These are phyloP conservation scores for Lasioglossum figueresi DNA, from an alignment of 2,888 invertebrate genomes.

Conservation along the genomic window DNA sequence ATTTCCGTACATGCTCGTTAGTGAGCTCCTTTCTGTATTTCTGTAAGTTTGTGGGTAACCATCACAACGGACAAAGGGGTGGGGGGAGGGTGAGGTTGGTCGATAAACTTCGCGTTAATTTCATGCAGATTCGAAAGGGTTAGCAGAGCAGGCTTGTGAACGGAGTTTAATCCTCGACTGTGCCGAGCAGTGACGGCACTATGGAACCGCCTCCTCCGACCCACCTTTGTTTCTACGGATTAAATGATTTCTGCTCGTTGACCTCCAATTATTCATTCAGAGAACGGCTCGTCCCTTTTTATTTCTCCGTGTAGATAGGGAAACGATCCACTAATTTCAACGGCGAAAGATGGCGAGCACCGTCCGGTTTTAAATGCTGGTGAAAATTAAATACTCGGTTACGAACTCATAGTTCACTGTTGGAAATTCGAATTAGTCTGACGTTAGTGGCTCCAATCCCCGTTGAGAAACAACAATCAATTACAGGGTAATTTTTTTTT, in stretches of 20 bases:
- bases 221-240: constrained; percentile 29
- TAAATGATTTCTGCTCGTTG: constrained; percentile 41
- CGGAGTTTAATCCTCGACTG: constrained; percentile 63
- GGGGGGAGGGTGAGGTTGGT: constrained; percentile 43
- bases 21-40: background rate
- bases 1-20: background rate
- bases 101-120: constrained; percentile 70
- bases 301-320: background rate
- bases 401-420: background rate
- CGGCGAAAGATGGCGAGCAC: background rate
- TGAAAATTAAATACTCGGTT: background rate
- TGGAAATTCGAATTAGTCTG: background rate
- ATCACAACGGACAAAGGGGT: background rate
- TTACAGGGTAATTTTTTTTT: too few relatives aligned
- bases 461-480: too few relatives aligned
- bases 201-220: constrained; percentile 33
- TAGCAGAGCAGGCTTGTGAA: constrained; percentile 58
- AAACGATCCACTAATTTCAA: constrained; percentile 2
- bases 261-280: constrained; percentile 37
- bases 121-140: constrained; percentile 73
- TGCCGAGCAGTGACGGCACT: constrained; percentile 54
- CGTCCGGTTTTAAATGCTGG: background rate
- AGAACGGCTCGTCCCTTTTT: background rate
- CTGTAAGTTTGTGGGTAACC: constrained; percentile 62
- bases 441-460: background rate